phyloP scores from a whole-genome alignment of 2,113 vertebrate genomes.

The Charadrius vociferus region DNA sequence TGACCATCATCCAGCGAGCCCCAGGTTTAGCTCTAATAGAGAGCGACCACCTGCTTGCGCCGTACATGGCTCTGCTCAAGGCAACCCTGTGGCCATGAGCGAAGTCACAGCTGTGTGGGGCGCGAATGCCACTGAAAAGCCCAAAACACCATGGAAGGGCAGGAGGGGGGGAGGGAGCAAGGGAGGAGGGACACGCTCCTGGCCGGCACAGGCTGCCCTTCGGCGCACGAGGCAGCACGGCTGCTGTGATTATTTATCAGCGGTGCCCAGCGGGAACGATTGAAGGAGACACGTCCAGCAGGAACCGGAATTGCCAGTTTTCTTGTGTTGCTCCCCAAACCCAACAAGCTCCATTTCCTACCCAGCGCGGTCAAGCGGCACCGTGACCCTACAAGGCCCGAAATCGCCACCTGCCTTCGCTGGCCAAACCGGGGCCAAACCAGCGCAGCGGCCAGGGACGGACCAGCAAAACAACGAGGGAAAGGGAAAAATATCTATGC shows the following conservation, averaged over 20 bases:
- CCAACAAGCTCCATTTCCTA: neutral
- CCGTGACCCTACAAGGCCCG: neutral
- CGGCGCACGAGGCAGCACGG: neutral
- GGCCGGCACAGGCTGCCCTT: neutral
- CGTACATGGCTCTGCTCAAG: accelerated
- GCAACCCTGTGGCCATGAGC: accelerated
- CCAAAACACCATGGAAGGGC: accelerated
- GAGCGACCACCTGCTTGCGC: accelerated
- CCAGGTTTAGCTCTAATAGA: neutral
- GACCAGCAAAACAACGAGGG: neutral
- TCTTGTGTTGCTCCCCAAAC: neutral
- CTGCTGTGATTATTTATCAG: neutral
- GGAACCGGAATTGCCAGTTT: slow-evolving; percentile 59
- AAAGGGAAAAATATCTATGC: neutral
- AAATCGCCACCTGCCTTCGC: neutral
- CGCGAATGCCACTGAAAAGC: neutral
- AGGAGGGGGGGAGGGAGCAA: accelerated
- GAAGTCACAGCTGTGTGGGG: accelerated
- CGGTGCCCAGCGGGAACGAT: neutral
- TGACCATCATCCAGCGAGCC: accelerated
- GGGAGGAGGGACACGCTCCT: accelerated
- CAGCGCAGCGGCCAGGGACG: neutral
- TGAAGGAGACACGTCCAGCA: slow-evolving; percentile 19
- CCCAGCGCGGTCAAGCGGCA: accelerated
- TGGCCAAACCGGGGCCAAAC: neutral